Conservation (phyloP, 2,888 invertebrate species). For the Geotrupes spiniger region DNA sequence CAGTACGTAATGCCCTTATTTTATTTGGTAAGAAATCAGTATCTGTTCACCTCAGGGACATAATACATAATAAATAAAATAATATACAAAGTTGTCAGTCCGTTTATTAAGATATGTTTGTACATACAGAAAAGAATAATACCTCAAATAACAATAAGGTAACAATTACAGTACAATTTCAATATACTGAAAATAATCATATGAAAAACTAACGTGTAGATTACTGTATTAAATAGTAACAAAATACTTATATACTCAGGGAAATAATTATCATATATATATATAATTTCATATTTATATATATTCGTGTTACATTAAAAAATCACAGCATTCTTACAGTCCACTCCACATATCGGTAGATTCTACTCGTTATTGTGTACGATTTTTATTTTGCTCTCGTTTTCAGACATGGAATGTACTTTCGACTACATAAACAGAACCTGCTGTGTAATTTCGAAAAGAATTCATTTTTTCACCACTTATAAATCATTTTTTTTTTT, state of each 20-base stretch:
- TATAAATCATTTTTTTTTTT: constrained; percentile 13
- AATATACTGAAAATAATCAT: constrained; percentile 17
- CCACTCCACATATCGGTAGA: constrained; percentile 35
- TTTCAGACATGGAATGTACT: constrained; percentile 26
- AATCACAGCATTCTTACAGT: constrained; percentile 45
- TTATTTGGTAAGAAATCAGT: background rate
- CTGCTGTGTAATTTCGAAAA: constrained; percentile 26
- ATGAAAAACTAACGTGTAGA: constrained; percentile 19
- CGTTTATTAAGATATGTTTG: constrained; percentile 48
- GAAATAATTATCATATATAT: constrained; percentile 17
- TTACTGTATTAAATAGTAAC: constrained; percentile 23
- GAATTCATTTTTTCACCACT: constrained; percentile 11
- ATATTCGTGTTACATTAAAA: constrained; percentile 30
- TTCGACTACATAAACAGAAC: constrained; percentile 26
- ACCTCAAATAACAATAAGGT: constrained; percentile 34
- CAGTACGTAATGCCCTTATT: background rate
- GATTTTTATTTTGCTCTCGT: constrained; percentile 8
- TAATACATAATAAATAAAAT: background rate
- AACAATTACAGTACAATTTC: constrained; percentile 23
- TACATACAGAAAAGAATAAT: constrained; percentile 41
- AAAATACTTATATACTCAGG: constrained; percentile 21
- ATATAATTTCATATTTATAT: constrained; percentile 19
- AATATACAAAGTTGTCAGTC: constrained; percentile 37
- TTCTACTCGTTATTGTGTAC: constrained; percentile 20
- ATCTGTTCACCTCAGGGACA: background rate